Evolutionary conservation across 1,140 invertebrate genomes (phyloP).

Genomic region (Drosophila mayri): DNA sequence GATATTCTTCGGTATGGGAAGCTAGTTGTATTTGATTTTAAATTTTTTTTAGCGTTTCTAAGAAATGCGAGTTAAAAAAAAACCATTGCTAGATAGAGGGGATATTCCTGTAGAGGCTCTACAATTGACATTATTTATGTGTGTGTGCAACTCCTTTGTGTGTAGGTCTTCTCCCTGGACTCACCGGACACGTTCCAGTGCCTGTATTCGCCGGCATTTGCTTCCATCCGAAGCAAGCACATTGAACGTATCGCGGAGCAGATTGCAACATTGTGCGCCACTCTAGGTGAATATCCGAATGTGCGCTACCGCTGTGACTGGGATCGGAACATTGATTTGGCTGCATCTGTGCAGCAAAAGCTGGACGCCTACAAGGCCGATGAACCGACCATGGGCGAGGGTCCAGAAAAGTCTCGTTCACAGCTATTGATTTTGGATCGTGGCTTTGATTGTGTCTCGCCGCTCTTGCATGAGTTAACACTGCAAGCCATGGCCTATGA

Average conservation of each 20-base stretch:
- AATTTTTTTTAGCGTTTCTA: too few species aligned
- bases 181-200: constrained; percentile 98
- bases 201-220: constrained; percentile 96
- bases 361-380: constrained; percentile 99
- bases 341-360: constrained; percentile 99
- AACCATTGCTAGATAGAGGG: too few species aligned
- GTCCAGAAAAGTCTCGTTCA: constrained; percentile 97
- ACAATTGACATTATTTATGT: neutral
- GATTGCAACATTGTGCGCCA: constrained; percentile 99
- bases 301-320: constrained; percentile 98
- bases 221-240: constrained; percentile 91
- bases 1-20: neutral
- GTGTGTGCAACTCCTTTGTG: neutral
- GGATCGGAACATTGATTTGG: constrained; percentile 98
- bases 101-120: too few species aligned
- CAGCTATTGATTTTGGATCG: constrained; percentile 98
- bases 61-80: too few species aligned
- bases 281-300: constrained; percentile 98
- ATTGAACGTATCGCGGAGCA: constrained; percentile 98
- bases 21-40: too few species aligned
- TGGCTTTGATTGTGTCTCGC: constrained; percentile 99
- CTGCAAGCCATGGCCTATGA: constrained; percentile 99
- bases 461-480: constrained; percentile 98
- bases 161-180: constrained; percentile 93
- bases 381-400: constrained; percentile 99